Evolutionary conservation across 2,888 invertebrate species (phyloP), one percentile per base, ranked within the genome.

Genomic region (Alcis repandata): DNA sequence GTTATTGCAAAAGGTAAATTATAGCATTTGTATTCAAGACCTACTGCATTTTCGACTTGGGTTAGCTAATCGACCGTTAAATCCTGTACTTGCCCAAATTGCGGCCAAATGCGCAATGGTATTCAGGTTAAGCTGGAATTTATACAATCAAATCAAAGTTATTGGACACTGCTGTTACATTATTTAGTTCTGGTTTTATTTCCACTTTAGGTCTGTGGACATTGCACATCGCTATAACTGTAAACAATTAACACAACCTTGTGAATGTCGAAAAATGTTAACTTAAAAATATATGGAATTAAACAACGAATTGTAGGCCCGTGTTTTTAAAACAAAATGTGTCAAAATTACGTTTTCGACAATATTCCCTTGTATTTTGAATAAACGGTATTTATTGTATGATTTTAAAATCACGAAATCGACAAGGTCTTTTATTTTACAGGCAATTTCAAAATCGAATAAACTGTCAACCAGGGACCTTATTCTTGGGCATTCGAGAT

Each of bases 121-220:
- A 66, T 61, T 66, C 57, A 66, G 65, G 65, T 61, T 57, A 66
- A 60, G 43, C 57, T 36, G 49, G 59, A 49, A 32, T 59, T 59
- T 54, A 54, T 59, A 51, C 54, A 59, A 43, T 58, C 41, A 22
- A 38, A 20, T 52, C 38, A 38, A 9, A 45, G 4, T 46, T 48
- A 54, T 43, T 40, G 15, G 36, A 19, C 33, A 36, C 49, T 56
- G 15, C 27, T 22, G n/a, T n/a, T n/a, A 33, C 38, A 15, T 52
- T 40, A 27, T 36, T 45, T 20, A 33, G 9, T 41, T 20, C 15
- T 53, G n/a, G 13, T 15, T 60, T 46, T 45, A 53, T 19, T 48
- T 27, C 17, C 19, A 41, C 6, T 19, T 51, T 48, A 38, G 9
- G 3, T 15, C 32, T 27, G n/a, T 38, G 4, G 13, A n/a, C n/a